Base-by-base conservation (phyloP, 2,113 vertebrate genomes). In the Xiphophorus maculatus region DNA sequence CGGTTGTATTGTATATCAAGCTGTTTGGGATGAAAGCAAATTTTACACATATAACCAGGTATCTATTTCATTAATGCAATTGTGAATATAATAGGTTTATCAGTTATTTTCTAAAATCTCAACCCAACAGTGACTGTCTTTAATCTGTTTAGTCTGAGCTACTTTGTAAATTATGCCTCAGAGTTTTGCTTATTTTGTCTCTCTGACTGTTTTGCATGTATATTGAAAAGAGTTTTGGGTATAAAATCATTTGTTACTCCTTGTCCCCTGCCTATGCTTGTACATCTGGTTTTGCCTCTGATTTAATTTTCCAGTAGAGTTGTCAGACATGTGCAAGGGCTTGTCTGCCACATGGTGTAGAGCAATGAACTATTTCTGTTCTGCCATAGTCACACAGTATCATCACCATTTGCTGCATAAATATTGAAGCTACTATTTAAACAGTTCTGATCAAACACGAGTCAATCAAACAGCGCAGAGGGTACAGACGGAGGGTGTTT, bases 381-480 rank as follows among this genome's bases (percentile, higher is more conserved):
- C 85, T 74, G 74, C 76, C 80, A 65, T 79, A 86, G 84, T 86
- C 80, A 54, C 28, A 70, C 19, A 37, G 74, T 67, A 86, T 87
- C 79, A 81, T 84, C 68, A 77, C 83, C 82, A 77, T 70, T 68
- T 73, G 30, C 29, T 54, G 63, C 61, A 80, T 72, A 88, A 88
- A 92, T 87, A 90, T 84, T 90, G 74, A 84, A 83, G 83, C 75
- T 84, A 78, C 76, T 90, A 86, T 81, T 83, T 85, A 87, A 84
- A 91, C 76, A 87, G 62, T 51, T 66, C 71, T 80, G 82, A 82
- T 84, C 75, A 84, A 90, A 89, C 88, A 81, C 10, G n/a, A 79
- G 60, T 76, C 67, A 80, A 83, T 86, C 75, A 74, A 77, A 84
- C 44, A 22, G 66, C 87, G 70, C 65, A 69, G 13, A 68, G 44